A percentile compares a stretch with the other conserved stretches of the same genome.
Evolutionary conservation across 2,888 invertebrate species (phyloP).

Genomic region (Thumatha senex): DNA sequence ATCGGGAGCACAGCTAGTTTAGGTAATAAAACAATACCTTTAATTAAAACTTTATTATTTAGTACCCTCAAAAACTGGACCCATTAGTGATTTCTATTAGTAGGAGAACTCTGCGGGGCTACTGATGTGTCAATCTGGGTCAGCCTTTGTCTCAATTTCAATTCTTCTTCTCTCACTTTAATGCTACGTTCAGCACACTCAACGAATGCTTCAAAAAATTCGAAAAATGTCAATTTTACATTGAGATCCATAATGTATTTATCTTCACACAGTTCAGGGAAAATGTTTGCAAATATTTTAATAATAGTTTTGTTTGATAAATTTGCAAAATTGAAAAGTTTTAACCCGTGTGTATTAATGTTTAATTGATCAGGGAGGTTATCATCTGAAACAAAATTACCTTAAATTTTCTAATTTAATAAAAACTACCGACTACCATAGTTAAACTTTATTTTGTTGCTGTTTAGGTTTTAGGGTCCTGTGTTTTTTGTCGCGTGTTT

Average conservation of each 20-base stretch:
- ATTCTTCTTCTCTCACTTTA: conserved; percentile 50
- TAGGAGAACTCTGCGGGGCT: conserved; percentile 21
- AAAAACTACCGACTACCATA: too few relatives aligned
- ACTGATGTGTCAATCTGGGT: conserved; percentile 9
- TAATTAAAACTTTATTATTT: too few relatives aligned
- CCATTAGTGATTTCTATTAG: not conserved
- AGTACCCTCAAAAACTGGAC: too few relatives aligned
- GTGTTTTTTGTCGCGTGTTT: too few relatives aligned
- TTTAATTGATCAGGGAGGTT: conserved; percentile 15
- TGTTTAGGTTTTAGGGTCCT: too few relatives aligned
- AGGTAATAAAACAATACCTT: too few relatives aligned
- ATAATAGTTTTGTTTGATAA: conserved; percentile 60
- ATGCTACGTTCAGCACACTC: conserved; percentile 68
- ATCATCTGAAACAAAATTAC: conserved; percentile 44
- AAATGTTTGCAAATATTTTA: conserved; percentile 64
- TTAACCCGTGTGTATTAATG: conserved; percentile 32
- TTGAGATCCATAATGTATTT: conserved; percentile 72
- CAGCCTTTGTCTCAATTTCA: conserved; percentile 42
- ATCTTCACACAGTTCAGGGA: conserved; percentile 68
- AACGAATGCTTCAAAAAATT: conserved; percentile 84
- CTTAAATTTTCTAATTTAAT: too few relatives aligned
- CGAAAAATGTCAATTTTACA: conserved; percentile 82
- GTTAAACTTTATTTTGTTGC: too few relatives aligned
- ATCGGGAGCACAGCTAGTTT: too few relatives aligned
- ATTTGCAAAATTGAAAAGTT: conserved; percentile 66